These are phyloP conservation scores for Euglossa dilemma DNA, from an alignment of 1,140 invertebrate species.

Conservation along the genomic window DNA sequence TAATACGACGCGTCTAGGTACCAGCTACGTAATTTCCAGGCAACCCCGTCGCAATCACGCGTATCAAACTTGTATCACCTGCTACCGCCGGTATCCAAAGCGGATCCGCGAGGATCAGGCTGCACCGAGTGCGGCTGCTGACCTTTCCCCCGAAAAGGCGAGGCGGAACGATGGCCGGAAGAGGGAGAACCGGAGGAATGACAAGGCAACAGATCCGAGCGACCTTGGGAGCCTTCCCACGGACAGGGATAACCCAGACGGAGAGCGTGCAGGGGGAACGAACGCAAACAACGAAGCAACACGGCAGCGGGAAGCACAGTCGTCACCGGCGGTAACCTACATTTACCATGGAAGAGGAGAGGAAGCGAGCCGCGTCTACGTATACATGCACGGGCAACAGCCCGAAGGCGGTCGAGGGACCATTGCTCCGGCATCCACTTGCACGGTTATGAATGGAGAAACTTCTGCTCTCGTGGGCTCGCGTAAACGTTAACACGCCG, in stretches of 20 bases:
- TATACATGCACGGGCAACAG: constrained; percentile 52
- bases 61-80: too few relatives aligned
- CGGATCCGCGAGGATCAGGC: not conserved
- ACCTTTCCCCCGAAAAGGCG: not conserved
- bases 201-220: constrained; percentile 16
- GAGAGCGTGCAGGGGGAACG: not conserved
- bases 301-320: constrained; percentile 36
- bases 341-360: constrained; percentile 65
- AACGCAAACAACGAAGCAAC: constrained; percentile 5
- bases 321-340: constrained; percentile 74
- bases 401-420: constrained; percentile 59
- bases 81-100: not conserved
- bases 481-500: constrained; percentile 69
- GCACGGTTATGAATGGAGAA: constrained; percentile 78
- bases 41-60: too few relatives aligned
- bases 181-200: constrained; percentile 26
- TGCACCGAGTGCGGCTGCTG: not conserved
- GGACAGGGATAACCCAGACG: not conserved
- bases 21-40: too few relatives aligned
- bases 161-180: constrained; percentile 8
- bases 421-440: constrained; percentile 60
- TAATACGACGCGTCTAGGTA: too few relatives aligned
- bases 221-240: constrained; percentile 69
- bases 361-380: constrained; percentile 49
- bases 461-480: constrained; percentile 70